Conservation (phyloP, 1,140 invertebrate species). For the Lepidurus packardi region DNA sequence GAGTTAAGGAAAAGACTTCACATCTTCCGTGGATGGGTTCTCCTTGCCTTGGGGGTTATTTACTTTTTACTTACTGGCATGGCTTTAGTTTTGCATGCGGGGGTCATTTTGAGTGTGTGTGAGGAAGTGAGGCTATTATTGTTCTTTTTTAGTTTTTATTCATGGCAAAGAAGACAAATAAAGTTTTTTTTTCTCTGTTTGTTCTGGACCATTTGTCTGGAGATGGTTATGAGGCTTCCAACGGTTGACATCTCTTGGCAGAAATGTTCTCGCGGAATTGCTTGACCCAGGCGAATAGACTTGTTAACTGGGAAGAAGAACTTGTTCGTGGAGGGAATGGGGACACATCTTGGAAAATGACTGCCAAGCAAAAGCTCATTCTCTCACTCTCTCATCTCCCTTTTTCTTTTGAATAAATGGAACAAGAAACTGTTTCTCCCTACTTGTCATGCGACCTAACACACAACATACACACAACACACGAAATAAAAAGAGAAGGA, state of each 20-base stretch:
- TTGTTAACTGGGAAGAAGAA: conserved; percentile 17
- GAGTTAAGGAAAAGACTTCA: neutral
- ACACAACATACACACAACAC: neutral
- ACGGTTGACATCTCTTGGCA: conserved; percentile 13
- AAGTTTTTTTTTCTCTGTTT: neutral
- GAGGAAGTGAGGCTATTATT: conserved; percentile 1
- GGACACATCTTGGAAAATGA: neutral
- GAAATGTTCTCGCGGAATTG: conserved; percentile 8
- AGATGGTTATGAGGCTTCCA: conserved; percentile 6
- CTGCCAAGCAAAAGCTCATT: neutral
- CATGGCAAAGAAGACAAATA: neutral
- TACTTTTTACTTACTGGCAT: no score
- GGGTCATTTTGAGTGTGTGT: neutral
- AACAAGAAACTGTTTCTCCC: neutral
- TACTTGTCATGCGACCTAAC: neutral
- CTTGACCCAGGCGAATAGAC: neutral
- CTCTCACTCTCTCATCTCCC: neutral
- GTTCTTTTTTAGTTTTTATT: neutral
- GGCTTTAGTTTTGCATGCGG: neutral
- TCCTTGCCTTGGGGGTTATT: no score
- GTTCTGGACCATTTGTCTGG: neutral
- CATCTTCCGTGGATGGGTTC: no score
- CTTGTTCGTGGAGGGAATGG: neutral
- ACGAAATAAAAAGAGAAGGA: neutral
- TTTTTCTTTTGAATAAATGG: neutral